Evolutionary conservation across 2,888 invertebrate species (phyloP).

Genomic region (Ectemnius continuus): DNA sequence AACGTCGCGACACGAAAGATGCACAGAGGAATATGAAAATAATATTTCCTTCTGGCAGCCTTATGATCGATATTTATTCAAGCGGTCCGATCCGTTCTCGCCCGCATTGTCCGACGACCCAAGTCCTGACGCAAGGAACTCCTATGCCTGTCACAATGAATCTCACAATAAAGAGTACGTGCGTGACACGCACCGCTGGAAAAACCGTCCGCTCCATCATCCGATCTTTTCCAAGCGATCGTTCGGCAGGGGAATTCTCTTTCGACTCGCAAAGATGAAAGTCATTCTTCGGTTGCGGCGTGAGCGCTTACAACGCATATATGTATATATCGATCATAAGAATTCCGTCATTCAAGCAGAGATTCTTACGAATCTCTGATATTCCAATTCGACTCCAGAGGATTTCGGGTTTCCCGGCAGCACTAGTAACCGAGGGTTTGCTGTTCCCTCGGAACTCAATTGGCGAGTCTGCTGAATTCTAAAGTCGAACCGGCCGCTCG

Average conservation of each 20-base stretch:
- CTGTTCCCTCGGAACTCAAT: slow-evolving; percentile 28
- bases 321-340: background rate
- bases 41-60: slow-evolving; percentile 71
- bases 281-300: background rate
- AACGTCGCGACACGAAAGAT: slow-evolving; percentile 36
- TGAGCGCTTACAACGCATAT: too few relatives aligned
- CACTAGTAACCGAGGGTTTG: slow-evolving; percentile 17
- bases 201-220: slow-evolving; percentile 2
- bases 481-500: slow-evolving; percentile 48
- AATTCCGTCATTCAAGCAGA: background rate
- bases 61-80: slow-evolving; percentile 77
- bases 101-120: slow-evolving; percentile 26
- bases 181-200: background rate
- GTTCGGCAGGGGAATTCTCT: background rate
- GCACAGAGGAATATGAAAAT: slow-evolving; percentile 74
- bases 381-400: background rate
- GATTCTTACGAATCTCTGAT: background rate
- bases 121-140: too few relatives aligned
- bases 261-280: background rate
- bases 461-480: slow-evolving; percentile 49
- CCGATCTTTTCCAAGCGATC: background rate
- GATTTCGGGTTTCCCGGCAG: background rate
- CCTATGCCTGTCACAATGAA: background rate
- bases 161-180: background rate
- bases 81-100: slow-evolving; percentile 59